phyloP scores from a whole-genome alignment of 2,888 invertebrate species.

The Alviniconcha strummeri region DNA sequence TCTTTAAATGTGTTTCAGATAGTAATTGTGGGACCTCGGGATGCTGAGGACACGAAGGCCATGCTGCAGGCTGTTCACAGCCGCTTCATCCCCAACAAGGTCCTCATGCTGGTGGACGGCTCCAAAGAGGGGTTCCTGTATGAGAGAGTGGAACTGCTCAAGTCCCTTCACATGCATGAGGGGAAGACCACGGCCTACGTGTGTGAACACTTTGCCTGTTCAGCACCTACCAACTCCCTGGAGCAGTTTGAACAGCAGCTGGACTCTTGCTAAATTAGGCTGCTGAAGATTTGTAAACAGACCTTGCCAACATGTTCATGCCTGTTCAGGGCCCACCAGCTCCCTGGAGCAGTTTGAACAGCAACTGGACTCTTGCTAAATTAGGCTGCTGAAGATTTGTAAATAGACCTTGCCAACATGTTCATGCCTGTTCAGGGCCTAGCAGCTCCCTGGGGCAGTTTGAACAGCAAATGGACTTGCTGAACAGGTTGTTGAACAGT shows the following conservation, averaged over 20 bases:
- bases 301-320: not conserved
- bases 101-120: constrained; percentile 78
- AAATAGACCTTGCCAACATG: not conserved
- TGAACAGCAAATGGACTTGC: constrained; percentile 30
- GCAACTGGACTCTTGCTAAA: constrained; percentile 16
- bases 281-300: not conserved
- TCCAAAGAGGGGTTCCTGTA: constrained; percentile 71
- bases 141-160: constrained; percentile 69
- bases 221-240: constrained; percentile 82
- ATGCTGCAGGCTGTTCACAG: constrained; percentile 81
- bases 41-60: constrained; percentile 81
- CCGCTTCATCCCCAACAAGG: constrained; percentile 81
- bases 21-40: constrained; percentile 78
- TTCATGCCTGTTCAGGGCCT: constrained; percentile 80
- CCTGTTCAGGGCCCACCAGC: constrained; percentile 84
- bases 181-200: constrained; percentile 85
- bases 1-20: constrained; percentile 52
- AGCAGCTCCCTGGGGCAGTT: constrained; percentile 77
- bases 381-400: not conserved
- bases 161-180: constrained; percentile 74
- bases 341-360: constrained; percentile 70
- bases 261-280: not conserved
- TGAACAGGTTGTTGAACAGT: no score
- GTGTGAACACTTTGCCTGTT: constrained; percentile 85
- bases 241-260: constrained; percentile 39